Evolutionary conservation across 2,113 vertebrate genomes (phyloP).

Genomic region (Cathartes aura): DNA sequence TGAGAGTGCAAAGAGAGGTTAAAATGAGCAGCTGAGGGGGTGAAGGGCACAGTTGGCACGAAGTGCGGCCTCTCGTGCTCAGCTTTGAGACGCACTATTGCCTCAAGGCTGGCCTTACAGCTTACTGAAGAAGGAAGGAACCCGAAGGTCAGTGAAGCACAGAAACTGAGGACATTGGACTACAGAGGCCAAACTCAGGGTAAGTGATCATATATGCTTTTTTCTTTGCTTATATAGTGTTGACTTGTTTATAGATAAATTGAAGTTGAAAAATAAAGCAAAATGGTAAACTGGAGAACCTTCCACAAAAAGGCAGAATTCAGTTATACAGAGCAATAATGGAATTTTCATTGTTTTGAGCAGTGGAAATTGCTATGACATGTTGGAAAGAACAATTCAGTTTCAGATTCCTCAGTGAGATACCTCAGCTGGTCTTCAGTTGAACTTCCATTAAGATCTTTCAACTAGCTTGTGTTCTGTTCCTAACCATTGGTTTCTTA

Average conservation of each 20-base stretch:
- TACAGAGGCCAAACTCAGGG: conserved; percentile 91
- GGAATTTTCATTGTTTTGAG: neutral
- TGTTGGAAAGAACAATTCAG: neutral
- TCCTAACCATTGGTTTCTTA: neutral
- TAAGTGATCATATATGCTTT: conserved; percentile 57
- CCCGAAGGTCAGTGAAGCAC: conserved; percentile 69
- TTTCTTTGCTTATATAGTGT: neutral
- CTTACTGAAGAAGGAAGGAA: conserved; percentile 68
- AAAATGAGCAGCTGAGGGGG: conserved; percentile 92
- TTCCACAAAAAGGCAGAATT: neutral
- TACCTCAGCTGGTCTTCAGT: neutral
- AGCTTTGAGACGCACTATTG: conserved; percentile 74
- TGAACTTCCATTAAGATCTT: neutral
- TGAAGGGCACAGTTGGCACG: conserved; percentile 82
- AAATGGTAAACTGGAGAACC: neutral
- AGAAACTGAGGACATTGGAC: conserved; percentile 81
- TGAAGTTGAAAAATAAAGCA: neutral
- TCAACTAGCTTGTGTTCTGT: neutral
- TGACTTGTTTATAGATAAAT: neutral
- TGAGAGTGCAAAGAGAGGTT: conserved; percentile 77
- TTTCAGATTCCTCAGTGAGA: neutral
- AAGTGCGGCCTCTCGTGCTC: conserved; percentile 84
- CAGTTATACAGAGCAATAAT: neutral
- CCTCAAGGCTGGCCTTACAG: conserved; percentile 67
- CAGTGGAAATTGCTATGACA: neutral